Evolutionary conservation across 2,797 vertebrate species (phyloP).

Genomic region (Sebastes matsubarae): DNA sequence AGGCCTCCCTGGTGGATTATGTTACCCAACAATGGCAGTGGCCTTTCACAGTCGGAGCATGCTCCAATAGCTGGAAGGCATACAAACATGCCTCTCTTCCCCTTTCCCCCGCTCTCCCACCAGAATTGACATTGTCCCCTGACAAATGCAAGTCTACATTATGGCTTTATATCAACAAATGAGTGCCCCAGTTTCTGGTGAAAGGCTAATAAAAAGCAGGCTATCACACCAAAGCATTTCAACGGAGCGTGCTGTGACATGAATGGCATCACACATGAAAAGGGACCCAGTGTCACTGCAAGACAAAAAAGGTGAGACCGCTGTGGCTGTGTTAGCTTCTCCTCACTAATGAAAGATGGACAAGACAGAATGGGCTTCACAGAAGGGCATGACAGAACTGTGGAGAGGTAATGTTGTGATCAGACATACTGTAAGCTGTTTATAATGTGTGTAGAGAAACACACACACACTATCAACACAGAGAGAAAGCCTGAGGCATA

Average conservation of each 20-base stretch:
- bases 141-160: slow-evolving; percentile 47
- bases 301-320: background rate
- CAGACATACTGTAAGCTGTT: background rate
- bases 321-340: background rate
- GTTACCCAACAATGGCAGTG: slow-evolving; percentile 75
- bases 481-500: slow-evolving; percentile 37
- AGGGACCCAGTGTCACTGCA: background rate
- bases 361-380: background rate
- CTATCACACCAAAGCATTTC: slow-evolving; percentile 27
- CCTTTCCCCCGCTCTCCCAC: slow-evolving; percentile 33
- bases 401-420: slow-evolving; percentile 12
- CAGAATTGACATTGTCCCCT: slow-evolving; percentile 56
- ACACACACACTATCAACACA: slow-evolving; percentile 8
- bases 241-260: slow-evolving; percentile 3
- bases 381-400: slow-evolving; percentile 5
- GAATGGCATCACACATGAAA: slow-evolving; percentile 20
- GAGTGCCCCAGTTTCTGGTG: slow-evolving; percentile 39
- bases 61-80: slow-evolving; percentile 69
- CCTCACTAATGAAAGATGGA: slow-evolving; percentile 22
- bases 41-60: slow-evolving; percentile 74
- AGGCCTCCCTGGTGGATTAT: slow-evolving; percentile 76
- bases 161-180: slow-evolving; percentile 59
- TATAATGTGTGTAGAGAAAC: slow-evolving; percentile 11
- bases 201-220: slow-evolving; percentile 35
- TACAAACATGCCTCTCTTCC: slow-evolving; percentile 64